Conservation (phyloP, 1,140 invertebrate genomes). For the Drosophila sproati region DNA sequence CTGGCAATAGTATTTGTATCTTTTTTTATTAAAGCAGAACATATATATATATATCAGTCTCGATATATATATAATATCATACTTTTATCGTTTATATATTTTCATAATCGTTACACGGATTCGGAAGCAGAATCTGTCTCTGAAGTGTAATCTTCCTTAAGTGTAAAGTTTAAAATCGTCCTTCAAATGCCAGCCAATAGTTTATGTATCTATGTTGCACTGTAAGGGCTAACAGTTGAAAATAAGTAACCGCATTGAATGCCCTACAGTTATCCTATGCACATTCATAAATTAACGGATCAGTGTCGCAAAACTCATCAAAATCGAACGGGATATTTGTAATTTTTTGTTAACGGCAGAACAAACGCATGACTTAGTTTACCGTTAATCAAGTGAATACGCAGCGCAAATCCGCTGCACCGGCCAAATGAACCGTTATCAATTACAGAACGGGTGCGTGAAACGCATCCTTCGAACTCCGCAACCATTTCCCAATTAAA, state of each 20-base stretch:
- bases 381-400: conserved; percentile 72
- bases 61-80: too few species aligned
- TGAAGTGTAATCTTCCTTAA: neutral
- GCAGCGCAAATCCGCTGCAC: conserved; percentile 60
- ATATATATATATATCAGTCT: too few species aligned
- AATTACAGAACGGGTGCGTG: conserved; percentile 71
- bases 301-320: conserved; percentile 47
- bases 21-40: too few species aligned
- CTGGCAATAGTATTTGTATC: too few species aligned
- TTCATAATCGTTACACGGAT: neutral
- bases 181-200: neutral
- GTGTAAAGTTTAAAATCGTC: neutral
- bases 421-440: conserved; percentile 76
- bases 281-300: conserved; percentile 62
- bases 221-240: neutral
- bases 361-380: conserved; percentile 42
- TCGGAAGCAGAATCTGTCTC: neutral
- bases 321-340: conserved; percentile 28
- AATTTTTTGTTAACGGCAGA: neutral
- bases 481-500: conserved; percentile 62
- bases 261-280: neutral
- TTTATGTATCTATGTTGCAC: neutral
- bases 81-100: neutral
- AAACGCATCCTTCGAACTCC: conserved; percentile 46
- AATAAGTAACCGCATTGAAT: neutral